Evolutionary conservation across 2,888 invertebrate genomes (phyloP).

Genomic region (Tholera decimalis): DNA sequence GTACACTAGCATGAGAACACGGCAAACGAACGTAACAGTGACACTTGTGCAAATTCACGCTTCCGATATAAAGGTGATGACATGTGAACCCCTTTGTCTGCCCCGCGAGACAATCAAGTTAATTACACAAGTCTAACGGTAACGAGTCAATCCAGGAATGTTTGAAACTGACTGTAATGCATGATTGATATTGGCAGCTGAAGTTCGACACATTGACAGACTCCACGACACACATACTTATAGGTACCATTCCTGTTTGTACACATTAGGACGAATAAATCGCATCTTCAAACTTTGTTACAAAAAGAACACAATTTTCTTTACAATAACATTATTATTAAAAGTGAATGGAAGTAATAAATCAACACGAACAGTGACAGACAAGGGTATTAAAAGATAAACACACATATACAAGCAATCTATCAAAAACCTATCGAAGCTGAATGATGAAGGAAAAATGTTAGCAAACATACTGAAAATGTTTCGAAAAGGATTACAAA

Average conservation of each 20-base stretch:
- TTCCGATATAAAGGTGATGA: constrained; percentile 60
- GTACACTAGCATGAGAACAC: constrained; percentile 28
- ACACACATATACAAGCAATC: constrained; percentile 37
- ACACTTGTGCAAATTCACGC: constrained; percentile 71
- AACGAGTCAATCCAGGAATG: constrained; percentile 50
- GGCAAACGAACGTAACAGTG: constrained; percentile 38
- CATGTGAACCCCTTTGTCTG: constrained; percentile 59
- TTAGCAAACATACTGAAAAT: constrained; percentile 24
- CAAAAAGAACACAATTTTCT: constrained; percentile 31
- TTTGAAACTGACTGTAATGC: constrained; percentile 45
- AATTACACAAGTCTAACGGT: constrained; percentile 61
- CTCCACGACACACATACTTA: constrained; percentile 11
- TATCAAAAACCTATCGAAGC: constrained; percentile 37
- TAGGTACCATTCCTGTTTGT: constrained; percentile 6
- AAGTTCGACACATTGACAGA: constrained; percentile 21
- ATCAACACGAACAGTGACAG: constrained; percentile 48
- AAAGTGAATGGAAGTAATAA: constrained; percentile 44
- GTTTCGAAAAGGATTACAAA: constrained; percentile 23
- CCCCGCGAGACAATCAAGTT: constrained; percentile 60
- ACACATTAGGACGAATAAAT: constrained; percentile 17
- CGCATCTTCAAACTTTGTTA: constrained; percentile 16
- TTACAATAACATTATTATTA: constrained; percentile 37
- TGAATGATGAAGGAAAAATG: constrained; percentile 33
- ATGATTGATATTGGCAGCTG: constrained; percentile 59
- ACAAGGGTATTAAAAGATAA: constrained; percentile 42